phyloP scores from a whole-genome alignment of 2,888 invertebrate species.

The Ganaspis brasiliensis region DNA sequence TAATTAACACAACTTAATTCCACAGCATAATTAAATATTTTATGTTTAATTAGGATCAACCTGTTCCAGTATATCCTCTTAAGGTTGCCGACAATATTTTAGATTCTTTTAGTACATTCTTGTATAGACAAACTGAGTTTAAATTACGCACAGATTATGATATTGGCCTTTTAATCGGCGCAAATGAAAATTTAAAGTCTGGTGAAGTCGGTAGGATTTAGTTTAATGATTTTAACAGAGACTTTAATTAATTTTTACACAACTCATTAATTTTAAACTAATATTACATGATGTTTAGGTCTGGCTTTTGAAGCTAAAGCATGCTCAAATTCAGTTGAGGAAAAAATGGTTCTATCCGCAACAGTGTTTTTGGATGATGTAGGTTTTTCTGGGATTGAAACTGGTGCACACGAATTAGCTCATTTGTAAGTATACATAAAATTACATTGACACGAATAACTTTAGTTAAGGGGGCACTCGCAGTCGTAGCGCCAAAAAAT shows the following conservation, averaged over 20 bases:
- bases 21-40: background rate
- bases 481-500: too few relatives aligned
- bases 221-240: too few relatives aligned
- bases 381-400: conserved; percentile 34
- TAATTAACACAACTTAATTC: background rate
- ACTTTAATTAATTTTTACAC: background rate
- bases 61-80: background rate
- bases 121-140: background rate
- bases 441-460: background rate
- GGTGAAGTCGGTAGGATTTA: background rate
- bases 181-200: background rate
- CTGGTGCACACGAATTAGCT: conserved; percentile 50
- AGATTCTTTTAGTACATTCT: background rate
- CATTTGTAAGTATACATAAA: conserved; percentile 47
- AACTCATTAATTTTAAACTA: background rate
- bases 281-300: background rate
- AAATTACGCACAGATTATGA: background rate
- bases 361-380: conserved; percentile 28
- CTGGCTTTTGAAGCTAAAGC: background rate
- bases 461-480: too few relatives aligned
- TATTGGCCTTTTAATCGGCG: background rate
- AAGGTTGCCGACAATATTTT: background rate
- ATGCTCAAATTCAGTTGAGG: too few relatives aligned
- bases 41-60: background rate
- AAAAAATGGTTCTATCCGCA: background rate